phyloP scores from a whole-genome alignment of 2,888 invertebrate genomes.

The Protodeltote pygarga region DNA sequence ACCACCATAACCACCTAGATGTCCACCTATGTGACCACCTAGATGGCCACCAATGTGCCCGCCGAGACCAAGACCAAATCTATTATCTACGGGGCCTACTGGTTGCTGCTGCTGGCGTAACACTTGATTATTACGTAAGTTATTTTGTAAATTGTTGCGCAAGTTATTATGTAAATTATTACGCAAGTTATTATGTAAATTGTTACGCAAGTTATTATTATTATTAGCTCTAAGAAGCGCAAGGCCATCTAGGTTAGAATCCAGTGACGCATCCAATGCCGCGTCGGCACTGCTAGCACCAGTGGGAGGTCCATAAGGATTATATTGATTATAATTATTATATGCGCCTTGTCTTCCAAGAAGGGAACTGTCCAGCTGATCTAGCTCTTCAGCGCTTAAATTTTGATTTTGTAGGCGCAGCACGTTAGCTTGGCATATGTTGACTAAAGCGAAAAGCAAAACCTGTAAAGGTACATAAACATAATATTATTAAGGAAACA shows the following conservation, averaged over 20 bases:
- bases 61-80: not conserved
- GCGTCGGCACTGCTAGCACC: not conserved
- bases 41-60: not conserved
- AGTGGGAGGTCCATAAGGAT: not conserved
- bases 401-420: not conserved
- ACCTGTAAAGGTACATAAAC: not conserved
- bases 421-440: not conserved
- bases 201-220: no score
- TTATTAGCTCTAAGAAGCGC: no score
- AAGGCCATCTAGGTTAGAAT: no score
- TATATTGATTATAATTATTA: not conserved
- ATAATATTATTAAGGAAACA: no score
- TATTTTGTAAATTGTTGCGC: no score
- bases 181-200: no score
- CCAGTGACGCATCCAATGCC: no score
- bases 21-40: slow-evolving; percentile 8
- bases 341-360: not conserved
- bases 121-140: no score
- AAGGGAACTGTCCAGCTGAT: not conserved
- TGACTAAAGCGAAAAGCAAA: not conserved
- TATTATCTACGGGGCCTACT: not conserved
- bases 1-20: not conserved
- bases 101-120: no score
- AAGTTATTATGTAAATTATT: no score
- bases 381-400: no score